A percentile compares a stretch with the other conserved stretches of the same genome.
Evolutionary conservation across 2,888 invertebrate species (phyloP).

Genomic region (Monopis laevigella): DNA sequence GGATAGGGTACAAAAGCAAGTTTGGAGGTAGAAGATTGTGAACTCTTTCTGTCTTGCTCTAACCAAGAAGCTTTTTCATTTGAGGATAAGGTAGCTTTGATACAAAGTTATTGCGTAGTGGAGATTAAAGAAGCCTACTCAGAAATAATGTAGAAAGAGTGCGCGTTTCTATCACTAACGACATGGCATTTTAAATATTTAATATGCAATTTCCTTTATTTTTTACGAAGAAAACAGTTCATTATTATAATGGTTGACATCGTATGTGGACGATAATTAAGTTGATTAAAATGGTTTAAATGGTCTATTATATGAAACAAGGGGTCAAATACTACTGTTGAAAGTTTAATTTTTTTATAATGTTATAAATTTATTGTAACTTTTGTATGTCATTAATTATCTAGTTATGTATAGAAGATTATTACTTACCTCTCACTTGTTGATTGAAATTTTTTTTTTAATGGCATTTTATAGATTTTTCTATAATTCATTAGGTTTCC

Average conservation of each 20-base stretch:
- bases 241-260: constrained; percentile 43
- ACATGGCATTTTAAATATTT: constrained; percentile 61
- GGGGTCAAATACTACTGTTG: too few species aligned
- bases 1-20: constrained; percentile 32
- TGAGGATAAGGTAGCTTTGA: constrained; percentile 31
- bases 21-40: constrained; percentile 23
- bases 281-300: constrained; percentile 39
- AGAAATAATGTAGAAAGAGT: constrained; percentile 60
- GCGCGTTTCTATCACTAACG: constrained; percentile 46
- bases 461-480: too few species aligned
- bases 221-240: constrained; percentile 37
- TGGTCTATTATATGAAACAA: too few species aligned
- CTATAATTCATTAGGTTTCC: too few species aligned
- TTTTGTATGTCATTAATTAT: too few species aligned
- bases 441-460: too few species aligned
- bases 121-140: constrained; percentile 58
- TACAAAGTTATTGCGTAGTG: constrained; percentile 33
- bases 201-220: constrained; percentile 60
- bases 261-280: constrained; percentile 39
- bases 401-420: too few species aligned
- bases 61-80: constrained; percentile 24
- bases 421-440: too few species aligned
- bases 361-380: too few species aligned
- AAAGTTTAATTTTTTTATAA: too few species aligned
- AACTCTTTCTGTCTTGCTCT: constrained; percentile 31